Evolutionary conservation across 1,140 invertebrate species (phyloP), one percentile per base, ranked within the genome.

Genomic region (Linepithema humile): DNA sequence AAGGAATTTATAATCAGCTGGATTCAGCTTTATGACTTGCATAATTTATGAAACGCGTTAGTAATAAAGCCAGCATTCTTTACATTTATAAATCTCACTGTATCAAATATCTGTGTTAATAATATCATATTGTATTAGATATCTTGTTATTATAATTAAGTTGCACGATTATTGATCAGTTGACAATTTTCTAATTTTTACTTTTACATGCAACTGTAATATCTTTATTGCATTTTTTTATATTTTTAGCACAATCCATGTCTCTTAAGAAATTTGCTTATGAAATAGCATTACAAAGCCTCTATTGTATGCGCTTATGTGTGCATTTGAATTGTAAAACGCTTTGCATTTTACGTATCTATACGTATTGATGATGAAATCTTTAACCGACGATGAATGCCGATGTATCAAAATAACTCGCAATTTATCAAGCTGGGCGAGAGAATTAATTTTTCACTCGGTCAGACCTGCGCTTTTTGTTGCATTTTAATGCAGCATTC

Each of bases 321-420:
- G 4, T 29, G 23, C 10, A 4, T 78, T 67, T 50, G n/a, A 69
- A 20, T 53, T 69, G 62, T 15, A 67, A 53, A 78, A 67, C 5
- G 15, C 26, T 48, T 35, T n/a, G 17, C 45, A n/a, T 65, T 65
- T 78, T 50, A 26, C 38, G 17, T 23, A 57, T 40, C 43, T 50
- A 77, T 65, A 40, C 45, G 17, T 78, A 78, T 67, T 23, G 32
- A 50, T 60, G 43, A 69, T 69, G 43, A 78, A 78, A 78, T 78
- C 32, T 67, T 78, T n/a, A 67, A 53, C 26, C 40, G 57, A 32
- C 59, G 43, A 15, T 40, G 38, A 35, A 26, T 38, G 45, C 40
- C 35, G n/a, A 15, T 20, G 23, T 69, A 69, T 70, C 48, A 57
- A 70, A 70, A 80, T 69, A 80, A 26, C 17, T 55, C 10, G 74